Evolutionary conservation across 2,113 vertebrate genomes (phyloP), one percentile per base, ranked within the genome.

Genomic region (Agapornis roseicollis): DNA sequence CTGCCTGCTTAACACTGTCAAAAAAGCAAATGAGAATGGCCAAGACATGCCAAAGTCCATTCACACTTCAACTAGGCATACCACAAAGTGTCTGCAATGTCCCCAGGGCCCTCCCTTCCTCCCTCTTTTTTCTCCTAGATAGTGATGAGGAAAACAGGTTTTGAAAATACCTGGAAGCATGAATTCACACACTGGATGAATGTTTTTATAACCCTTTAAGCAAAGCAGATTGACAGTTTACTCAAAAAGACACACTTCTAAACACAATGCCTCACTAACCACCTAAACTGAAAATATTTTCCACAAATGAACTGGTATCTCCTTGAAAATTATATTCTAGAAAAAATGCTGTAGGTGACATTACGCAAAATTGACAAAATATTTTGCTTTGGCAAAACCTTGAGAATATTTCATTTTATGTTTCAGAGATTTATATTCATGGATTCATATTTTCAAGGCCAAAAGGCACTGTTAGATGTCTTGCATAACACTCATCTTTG

Each of bases 251-350:
- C 44, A 12, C 17, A 28, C 39, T 91, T 93, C 74, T 83, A 83
- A 91, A 94, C 42, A 71, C 35, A 91, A 93, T 83, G 88, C 71
- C 90, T 94, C 82, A 96, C 88, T 95, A 95, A 94, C 46, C 79
- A 88, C 55, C 47, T 83, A 85, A 93, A 91, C 74, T 1, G 9
- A 24, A 65, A 93, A 63, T 49, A 66, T 89, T 88, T 91, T 83
- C 64, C 20, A n/a, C 42, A 91, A 74, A 80, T 70, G 77, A 89
- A 91, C 33, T 63, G 20, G 7, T 70, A 78, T 85, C 46, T 91
- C 74, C 41, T 89, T 85, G 42, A 88, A 74, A 85, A 83, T 70
- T 77, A 53, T 50, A 73, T 80, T 80, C 44, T 24, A 72, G 66
- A 73, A 91, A 93, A 93, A 93, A 82, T 50, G 25, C 39, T 58